These are phyloP conservation scores for Drosophila parvula DNA, from an alignment of 1,140 invertebrate genomes.

Conservation along the genomic window DNA sequence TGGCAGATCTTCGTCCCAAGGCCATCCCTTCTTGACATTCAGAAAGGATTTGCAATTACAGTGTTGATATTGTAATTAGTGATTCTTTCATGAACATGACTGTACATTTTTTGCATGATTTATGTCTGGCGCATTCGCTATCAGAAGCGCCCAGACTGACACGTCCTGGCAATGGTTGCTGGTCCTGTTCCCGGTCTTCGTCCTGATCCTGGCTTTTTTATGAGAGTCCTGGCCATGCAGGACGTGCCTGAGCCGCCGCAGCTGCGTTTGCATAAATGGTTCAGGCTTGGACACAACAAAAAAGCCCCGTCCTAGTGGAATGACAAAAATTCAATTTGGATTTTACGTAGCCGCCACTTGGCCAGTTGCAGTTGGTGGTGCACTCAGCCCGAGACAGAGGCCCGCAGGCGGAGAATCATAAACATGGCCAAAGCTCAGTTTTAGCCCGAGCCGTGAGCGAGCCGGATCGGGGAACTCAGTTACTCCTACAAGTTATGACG, in stretches of 20 bases:
- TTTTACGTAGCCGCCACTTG: slow-evolving; percentile 57
- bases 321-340: slow-evolving; percentile 77
- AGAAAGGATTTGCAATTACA: slow-evolving; percentile 30
- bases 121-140: slow-evolving; percentile 53
- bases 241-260: slow-evolving; percentile 67
- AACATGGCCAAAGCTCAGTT: slow-evolving; percentile 62
- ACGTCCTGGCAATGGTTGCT: slow-evolving; percentile 29
- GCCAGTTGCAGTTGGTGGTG: slow-evolving; percentile 11
- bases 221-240: slow-evolving; percentile 38
- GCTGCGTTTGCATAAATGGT: slow-evolving; percentile 78
- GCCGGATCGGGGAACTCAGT: slow-evolving; percentile 22
- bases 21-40: background rate
- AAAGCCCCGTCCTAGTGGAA: slow-evolving; percentile 23
- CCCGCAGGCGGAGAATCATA: slow-evolving; percentile 52
- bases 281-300: slow-evolving; percentile 35
- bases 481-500: slow-evolving; percentile 67
- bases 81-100: slow-evolving; percentile 45
- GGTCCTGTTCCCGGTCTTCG: background rate
- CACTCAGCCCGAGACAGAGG: slow-evolving; percentile 22
- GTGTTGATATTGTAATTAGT: slow-evolving; percentile 49
- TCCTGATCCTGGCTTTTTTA: slow-evolving; percentile 28
- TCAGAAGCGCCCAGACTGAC: slow-evolving; percentile 22
- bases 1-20: background rate
- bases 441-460: slow-evolving; percentile 16
- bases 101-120: slow-evolving; percentile 44